phyloP scores from a whole-genome alignment of 1,140 invertebrate genomes.

The Whitmania pigra region DNA sequence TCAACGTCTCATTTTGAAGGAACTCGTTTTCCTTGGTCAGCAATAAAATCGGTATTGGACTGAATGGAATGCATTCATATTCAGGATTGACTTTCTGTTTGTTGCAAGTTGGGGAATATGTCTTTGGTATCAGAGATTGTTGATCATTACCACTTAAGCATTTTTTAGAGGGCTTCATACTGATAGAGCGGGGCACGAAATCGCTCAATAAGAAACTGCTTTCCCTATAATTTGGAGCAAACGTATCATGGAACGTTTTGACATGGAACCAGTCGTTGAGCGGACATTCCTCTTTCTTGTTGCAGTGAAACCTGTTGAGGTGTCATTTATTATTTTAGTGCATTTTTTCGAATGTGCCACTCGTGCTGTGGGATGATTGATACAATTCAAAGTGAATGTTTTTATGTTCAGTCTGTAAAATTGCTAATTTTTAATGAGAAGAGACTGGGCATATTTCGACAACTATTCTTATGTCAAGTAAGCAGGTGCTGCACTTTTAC shows the following conservation, averaged over 20 bases:
- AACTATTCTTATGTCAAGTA: too few species aligned
- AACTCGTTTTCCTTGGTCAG: neutral
- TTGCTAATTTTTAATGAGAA: too few species aligned
- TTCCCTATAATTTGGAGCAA: slow-evolving; percentile 11
- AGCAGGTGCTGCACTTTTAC: too few species aligned
- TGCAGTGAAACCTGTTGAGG: too few species aligned
- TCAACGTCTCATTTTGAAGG: neutral
- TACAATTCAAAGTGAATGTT: neutral
- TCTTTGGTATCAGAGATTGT: neutral
- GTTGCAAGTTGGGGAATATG: neutral
- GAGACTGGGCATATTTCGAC: too few species aligned
- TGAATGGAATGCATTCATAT: neutral
- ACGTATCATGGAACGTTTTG: neutral
- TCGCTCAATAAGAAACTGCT: slow-evolving; percentile 12
- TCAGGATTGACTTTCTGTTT: too few species aligned
- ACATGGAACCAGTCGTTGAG: neutral
- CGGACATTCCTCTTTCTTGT: neutral
- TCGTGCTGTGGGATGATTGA: neutral
- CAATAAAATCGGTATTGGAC: neutral
- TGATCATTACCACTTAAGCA: neutral
- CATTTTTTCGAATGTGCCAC: neutral
- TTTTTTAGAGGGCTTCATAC: neutral
- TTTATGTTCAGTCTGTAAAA: neutral
- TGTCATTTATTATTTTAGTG: neutral
- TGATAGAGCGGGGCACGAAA: slow-evolving; percentile 5